These are phyloP conservation scores for Xanthia icteritia DNA, from an alignment of 2,888 invertebrate species.

Conservation along the genomic window DNA sequence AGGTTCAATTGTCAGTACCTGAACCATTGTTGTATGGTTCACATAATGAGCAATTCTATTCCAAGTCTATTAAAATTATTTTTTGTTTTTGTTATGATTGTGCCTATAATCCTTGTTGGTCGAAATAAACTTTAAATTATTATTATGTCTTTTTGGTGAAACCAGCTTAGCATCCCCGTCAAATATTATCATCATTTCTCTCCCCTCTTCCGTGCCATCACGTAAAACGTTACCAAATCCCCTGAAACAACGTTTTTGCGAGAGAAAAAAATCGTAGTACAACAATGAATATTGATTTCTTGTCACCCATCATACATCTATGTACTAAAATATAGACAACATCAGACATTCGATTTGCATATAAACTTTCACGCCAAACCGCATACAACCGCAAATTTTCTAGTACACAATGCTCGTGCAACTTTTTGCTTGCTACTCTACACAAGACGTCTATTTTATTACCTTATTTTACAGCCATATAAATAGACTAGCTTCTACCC, in stretches of 20 bases:
- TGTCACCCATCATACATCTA: background rate
- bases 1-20: too few species aligned
- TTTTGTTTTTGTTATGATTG: too few species aligned
- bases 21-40: too few species aligned
- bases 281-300: constrained; percentile 35
- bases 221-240: constrained; percentile 40
- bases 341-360: constrained; percentile 47
- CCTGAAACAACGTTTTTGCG: constrained; percentile 29
- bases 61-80: too few species aligned
- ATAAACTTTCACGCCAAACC: constrained; percentile 75
- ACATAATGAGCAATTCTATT: too few species aligned
- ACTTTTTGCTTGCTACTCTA: constrained; percentile 40
- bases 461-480: constrained; percentile 43
- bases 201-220: constrained; percentile 36
- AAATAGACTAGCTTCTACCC: background rate
- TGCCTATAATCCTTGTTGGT: too few species aligned
- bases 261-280: constrained; percentile 46
- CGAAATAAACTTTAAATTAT: too few species aligned
- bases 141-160: constrained; percentile 16
- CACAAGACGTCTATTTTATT: constrained; percentile 42
- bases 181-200: constrained; percentile 8
- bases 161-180: constrained; percentile 23
- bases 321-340: constrained; percentile 16
- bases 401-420: constrained; percentile 64
- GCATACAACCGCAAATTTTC: constrained; percentile 70